Conservation (phyloP, 2,888 invertebrate species). For the Phaonia tiefii region DNA sequence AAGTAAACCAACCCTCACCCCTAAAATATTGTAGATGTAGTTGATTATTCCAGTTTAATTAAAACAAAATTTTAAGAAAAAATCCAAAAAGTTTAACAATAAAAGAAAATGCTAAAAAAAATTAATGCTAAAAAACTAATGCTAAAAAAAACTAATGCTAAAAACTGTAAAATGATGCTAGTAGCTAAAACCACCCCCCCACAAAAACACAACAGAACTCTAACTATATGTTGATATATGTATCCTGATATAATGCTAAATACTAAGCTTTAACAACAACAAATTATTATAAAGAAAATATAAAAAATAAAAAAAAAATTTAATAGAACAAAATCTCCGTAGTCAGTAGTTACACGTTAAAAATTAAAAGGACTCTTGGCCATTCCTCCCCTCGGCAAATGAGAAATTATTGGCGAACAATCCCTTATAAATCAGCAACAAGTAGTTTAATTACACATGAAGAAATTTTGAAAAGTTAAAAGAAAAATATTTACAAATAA, state of each 20-base stretch:
- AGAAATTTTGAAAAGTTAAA: constrained; percentile 20
- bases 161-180: constrained; percentile 48
- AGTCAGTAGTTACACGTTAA: constrained; percentile 81
- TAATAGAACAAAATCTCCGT: constrained; percentile 60
- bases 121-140: not conserved
- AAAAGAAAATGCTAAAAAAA: not conserved
- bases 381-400: constrained; percentile 5
- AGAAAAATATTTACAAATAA: constrained; percentile 32
- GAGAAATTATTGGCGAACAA: constrained; percentile 4
- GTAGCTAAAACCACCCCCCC: constrained; percentile 22
- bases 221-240: constrained; percentile 56
- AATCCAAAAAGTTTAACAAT: not conserved
- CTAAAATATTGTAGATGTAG: constrained; percentile 17
- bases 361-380: too few relatives aligned
- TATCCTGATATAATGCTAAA: constrained; percentile 68
- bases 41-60: constrained; percentile 8
- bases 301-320: constrained; percentile 35
- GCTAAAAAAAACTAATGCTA: constrained; percentile 39
- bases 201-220: constrained; percentile 8
- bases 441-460: constrained; percentile 14
- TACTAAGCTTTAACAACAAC: constrained; percentile 53
- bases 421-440: not conserved
- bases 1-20: constrained; percentile 2
- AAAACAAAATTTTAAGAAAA: constrained; percentile 17
- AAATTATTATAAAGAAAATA: constrained; percentile 39